Evolutionary conservation across 2,113 vertebrate genomes (phyloP), one percentile per base, ranked within the genome.

Genomic region (Cyanoramphus novaezelandiae): DNA sequence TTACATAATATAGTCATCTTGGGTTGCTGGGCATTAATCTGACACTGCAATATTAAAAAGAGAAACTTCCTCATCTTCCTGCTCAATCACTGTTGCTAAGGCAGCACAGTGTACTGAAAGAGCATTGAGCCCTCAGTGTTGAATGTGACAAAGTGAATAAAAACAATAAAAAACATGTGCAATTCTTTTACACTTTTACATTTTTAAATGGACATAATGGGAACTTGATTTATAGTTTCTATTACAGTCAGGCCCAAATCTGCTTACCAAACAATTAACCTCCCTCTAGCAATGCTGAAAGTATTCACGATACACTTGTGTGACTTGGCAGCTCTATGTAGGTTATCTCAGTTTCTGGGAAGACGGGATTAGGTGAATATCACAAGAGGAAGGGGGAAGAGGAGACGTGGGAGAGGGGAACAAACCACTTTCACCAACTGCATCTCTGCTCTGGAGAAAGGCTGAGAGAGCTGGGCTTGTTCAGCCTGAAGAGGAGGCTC

Each of bases 31-130:
- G 55, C 3, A 4, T 82, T 90, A 44, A 82, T 43, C 17, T 85
- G 92, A 87, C 29, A 64, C 29, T 19, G 29, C 0, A 2, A 12
- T 35, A 76, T 39, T 60, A 62, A 49, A 82, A 82, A 67, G 12
- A 55, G 86, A 88, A 92, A 43, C 44, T 64, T 64, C 67, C 60
- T 69, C 75, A 52, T 80, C 70, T 49, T 68, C n/a, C 65, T 80
- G 67, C 65, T 94, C 79, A 35, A 37, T n/a, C 55, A 71, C 82
- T 74, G 92, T 86, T 96, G 79, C 83, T 89, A 91, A 85, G 85
- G 91, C 67, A 97, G 95, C 78, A 69, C 41, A 68, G 78, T 31
- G 44, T 7, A 84, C 69, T 24, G 39, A 55, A 84, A 69, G 21
- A 74, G 53, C 67, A 74, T n/a, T 37, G 33, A 77, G 39, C 29